Base-by-base conservation (phyloP, 2,797 vertebrate species). In the Myotis daubentonii region DNA sequence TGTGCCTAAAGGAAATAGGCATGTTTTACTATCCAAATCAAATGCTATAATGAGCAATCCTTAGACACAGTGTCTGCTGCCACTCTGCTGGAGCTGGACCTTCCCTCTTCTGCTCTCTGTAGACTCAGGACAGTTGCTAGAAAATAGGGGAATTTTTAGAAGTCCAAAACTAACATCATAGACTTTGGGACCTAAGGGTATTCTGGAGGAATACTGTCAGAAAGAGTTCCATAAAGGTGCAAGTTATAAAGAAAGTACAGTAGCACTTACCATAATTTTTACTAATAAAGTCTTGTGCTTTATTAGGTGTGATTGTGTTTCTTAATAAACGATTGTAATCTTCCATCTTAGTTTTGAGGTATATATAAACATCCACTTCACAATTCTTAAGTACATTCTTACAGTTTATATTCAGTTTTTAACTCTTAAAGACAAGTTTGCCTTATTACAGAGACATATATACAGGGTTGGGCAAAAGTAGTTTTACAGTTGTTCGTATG, bases 291-390 rank as follows among this genome's bases (percentile, higher is more conserved):
- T 87, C 68, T 84, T 95, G 30, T 76, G 71, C 49, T 91, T 7
- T 87, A 19, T 17, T 82, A 95, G 66, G 66, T 87, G 84, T 89
- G 47, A 71, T 79, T 95, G 22, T 95, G n/a, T 90, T 92, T 87
- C 38, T 83, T 91, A 92, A 49, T 92, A 12, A 97, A 93, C 82
- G 44, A 89, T 83, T 68, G 71, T 81, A 76, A 13, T 82, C 53
- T 93, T 96, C 38, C 4, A 75, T 93, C 28, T 95, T 23, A 94
- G 92, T 75, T 85, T 95, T 96, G 28, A 76, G 78, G 19, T 16
- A 47, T 94, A 51, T 49, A 44, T 92, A 91, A 83, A 51, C 0
- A 28, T 33, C 95, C 44, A 23, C 51, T 15, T 86, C 23, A 96
- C 38, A 91, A 28, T 94, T 76, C 80, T 91, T 82, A 86, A 91